These are phyloP conservation scores for Anarrhichthys ocellatus DNA, from an alignment of 2,113 vertebrate species.

Conservation along the genomic window DNA sequence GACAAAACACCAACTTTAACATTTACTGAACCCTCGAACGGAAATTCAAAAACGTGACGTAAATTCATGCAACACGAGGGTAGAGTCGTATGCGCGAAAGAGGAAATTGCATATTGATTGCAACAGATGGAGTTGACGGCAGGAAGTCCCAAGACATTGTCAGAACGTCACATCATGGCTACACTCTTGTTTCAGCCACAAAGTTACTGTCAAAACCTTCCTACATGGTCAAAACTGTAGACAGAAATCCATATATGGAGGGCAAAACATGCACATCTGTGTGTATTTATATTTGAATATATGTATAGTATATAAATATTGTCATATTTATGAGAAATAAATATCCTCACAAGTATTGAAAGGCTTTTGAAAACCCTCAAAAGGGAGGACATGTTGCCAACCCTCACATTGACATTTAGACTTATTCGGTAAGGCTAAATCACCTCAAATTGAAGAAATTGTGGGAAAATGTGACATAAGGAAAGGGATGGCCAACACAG, in stretches of 20 bases:
- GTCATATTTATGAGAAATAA: neutral
- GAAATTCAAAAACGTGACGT: neutral
- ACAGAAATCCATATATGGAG: neutral
- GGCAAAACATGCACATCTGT: neutral
- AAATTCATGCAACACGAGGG: neutral
- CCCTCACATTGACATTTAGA: neutral
- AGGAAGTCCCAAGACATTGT: constrained; percentile 54
- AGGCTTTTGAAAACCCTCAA: neutral
- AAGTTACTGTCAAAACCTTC: neutral
- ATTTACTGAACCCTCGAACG: neutral
- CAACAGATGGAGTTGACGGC: constrained; percentile 50
- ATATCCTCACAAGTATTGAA: neutral
- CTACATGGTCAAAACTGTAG: neutral
- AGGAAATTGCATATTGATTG: constrained; percentile 64
- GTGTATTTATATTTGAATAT: neutral
- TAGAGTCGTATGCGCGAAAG: constrained; percentile 29
- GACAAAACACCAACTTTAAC: neutral
- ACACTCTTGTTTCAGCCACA: constrained; percentile 23
- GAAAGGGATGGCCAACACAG: neutral
- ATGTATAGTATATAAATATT: neutral
- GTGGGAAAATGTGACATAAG: neutral
- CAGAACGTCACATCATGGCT: constrained; percentile 29
- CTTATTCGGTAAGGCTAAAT: neutral
- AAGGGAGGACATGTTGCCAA: neutral
- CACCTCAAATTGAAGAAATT: neutral